Base-by-base conservation (phyloP, 1,140 invertebrate genomes). In the Drosophila oshimai region DNA sequence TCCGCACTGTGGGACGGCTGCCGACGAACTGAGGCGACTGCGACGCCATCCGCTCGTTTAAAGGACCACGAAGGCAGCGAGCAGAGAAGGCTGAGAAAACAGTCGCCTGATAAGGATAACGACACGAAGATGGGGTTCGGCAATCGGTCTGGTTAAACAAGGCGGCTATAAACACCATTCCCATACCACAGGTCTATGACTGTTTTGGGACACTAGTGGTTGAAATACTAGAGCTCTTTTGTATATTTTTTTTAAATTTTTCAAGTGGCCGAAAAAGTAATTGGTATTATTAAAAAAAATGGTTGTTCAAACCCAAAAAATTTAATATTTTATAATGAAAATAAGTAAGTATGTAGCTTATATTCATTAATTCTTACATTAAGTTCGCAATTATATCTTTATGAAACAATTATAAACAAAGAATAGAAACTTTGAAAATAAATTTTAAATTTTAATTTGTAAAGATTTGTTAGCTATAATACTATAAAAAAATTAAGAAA, bases 1-100 rank as follows among this genome's bases (percentile, higher is more conserved):
- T 89, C 87, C 86, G 73, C 68, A 74, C 86, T 74, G 76, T 68
- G 74, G 73, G 81, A 86, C 86, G 76, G 74, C 83, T 86, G 80
- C 69, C 73, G 86, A 67, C 86, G 67, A 89, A 89, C 86, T 89
- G 68, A 80, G 31, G 41, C 67, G 67, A 39, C 41, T 34, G 36
- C 57, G 50, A 55, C 34, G 54, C 44, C 37, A 37, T 42, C 55
- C 31, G 34, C 18, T 79, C 79, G 74, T 83, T 79, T 71, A 79
- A 76, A 83, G 75, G 80, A 80, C 71, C 44, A 41, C 55, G 50
- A 57, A 47, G 58, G 62, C 51, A 31, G 29, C 51, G 15, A 31
- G 29, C 51, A 18, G 60, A 42, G 57, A 68, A 86, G 49, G 39
- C 78, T 62, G 60, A 47, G 41, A 69, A 28, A 55, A 72, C 65